Evolutionary conservation across 2,797 vertebrate species (phyloP).

Genomic region (Sphaeramia orbicularis): DNA sequence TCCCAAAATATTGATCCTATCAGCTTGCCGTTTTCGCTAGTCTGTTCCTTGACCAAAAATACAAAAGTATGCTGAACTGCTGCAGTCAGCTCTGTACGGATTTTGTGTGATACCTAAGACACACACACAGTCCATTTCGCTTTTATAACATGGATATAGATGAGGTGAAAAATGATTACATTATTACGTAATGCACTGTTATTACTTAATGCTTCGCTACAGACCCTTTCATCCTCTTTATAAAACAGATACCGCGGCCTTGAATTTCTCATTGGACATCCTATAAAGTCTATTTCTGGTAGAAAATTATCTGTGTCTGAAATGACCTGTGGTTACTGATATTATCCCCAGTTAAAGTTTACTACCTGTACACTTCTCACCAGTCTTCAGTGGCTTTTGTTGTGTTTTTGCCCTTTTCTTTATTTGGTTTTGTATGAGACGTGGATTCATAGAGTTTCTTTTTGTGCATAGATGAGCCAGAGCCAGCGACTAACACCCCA

Average conservation of each 20-base stretch:
- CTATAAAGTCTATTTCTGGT: slow-evolving; percentile 1
- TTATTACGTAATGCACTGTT: too few species aligned
- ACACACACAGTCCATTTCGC: too few species aligned
- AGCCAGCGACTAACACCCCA: background rate
- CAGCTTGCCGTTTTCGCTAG: too few species aligned
- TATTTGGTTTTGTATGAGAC: slow-evolving; percentile 4
- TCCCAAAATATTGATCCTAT: too few species aligned
- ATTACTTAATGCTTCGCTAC: too few species aligned
- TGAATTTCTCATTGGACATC: slow-evolving; percentile 5
- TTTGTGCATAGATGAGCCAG: background rate
- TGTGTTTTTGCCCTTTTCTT: background rate
- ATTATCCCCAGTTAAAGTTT: slow-evolving; percentile 21
- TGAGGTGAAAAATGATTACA: too few species aligned
- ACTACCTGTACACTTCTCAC: slow-evolving; percentile 9
- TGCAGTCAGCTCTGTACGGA: too few species aligned
- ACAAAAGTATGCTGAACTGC: too few species aligned
- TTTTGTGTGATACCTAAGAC: too few species aligned
- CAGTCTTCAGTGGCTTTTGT: background rate
- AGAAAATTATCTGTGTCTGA: slow-evolving; percentile 1
- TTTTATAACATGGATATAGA: too few species aligned
- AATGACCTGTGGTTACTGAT: slow-evolving; percentile 16
- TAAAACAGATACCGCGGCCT: background rate
- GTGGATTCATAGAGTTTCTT: background rate
- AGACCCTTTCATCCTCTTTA: slow-evolving; percentile 9
- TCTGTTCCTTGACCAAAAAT: too few species aligned